Percentiles rank a stretch among this genome's conserved stretches.
phyloP scores from a whole-genome alignment of 2,113 vertebrate species.

The Drymodes brunneopygia region DNA sequence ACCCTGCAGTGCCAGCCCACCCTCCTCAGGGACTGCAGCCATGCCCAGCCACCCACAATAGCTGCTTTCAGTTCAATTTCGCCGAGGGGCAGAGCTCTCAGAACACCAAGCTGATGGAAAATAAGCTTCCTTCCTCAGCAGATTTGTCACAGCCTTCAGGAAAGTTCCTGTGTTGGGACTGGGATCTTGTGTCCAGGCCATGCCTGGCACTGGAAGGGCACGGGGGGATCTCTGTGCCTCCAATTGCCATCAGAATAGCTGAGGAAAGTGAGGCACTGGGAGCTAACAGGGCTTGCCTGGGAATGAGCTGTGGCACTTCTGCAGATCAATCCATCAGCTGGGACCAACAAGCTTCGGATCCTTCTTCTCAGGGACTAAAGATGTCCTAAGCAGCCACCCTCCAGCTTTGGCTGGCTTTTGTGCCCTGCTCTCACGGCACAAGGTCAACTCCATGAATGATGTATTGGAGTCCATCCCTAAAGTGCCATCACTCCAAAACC shows the following conservation, averaged over 20 bases:
- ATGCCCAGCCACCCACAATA: background rate
- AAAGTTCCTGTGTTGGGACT: background rate
- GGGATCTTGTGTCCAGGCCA: background rate
- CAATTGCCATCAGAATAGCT: background rate
- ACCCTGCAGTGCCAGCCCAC: background rate
- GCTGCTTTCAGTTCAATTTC: background rate
- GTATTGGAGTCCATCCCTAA: background rate
- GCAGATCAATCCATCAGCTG: background rate
- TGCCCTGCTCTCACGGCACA: background rate
- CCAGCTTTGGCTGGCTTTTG: rapidly evolving
- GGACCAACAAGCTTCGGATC: background rate
- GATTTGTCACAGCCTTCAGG: background rate
- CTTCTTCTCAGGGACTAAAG: background rate
- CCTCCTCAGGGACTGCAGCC: rapidly evolving
- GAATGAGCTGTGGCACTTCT: background rate
- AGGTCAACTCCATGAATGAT: rapidly evolving
- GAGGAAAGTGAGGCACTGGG: background rate
- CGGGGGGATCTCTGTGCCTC: background rate
- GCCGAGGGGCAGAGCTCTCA: background rate
- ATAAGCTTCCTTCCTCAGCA: background rate
- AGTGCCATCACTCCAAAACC: background rate
- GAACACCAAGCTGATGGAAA: background rate
- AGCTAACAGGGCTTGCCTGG: background rate
- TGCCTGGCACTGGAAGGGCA: rapidly evolving
- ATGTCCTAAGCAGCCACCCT: background rate